phyloP scores from a whole-genome alignment of 2,888 invertebrate species.

The Sarcophaga caerulescens region DNA sequence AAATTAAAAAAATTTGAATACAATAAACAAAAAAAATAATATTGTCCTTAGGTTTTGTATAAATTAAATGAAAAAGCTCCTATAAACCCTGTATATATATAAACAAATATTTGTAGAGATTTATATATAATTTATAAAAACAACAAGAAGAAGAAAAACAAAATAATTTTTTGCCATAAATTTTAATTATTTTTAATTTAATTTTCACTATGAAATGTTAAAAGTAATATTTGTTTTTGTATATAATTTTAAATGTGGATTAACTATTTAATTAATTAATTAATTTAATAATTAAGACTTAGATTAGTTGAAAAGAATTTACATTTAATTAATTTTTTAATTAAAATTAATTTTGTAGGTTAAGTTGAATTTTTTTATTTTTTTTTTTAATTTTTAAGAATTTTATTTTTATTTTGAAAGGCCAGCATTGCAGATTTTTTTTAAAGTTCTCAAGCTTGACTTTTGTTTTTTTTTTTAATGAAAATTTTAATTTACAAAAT shows the following conservation, averaged over 20 bases:
- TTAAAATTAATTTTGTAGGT: background rate
- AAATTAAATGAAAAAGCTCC: background rate
- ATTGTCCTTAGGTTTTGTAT: constrained; percentile 17
- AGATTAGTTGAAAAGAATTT: constrained; percentile 1
- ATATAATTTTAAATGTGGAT: background rate
- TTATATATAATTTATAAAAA: constrained; percentile 21
- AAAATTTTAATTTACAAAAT: too few species aligned
- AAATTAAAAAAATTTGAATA: constrained; percentile 24
- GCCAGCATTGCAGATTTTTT: background rate
- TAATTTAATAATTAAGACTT: constrained; percentile 5
- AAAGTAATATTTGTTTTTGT: constrained; percentile 50
- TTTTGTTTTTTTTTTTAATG: too few species aligned
- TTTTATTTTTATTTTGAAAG: background rate
- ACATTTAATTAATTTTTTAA: constrained; percentile 23
- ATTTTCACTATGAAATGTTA: constrained; percentile 23
- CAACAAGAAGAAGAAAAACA: too few species aligned
- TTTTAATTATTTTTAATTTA: background rate
- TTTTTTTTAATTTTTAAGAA: background rate
- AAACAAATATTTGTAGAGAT: constrained; percentile 16
- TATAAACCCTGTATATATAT: constrained; percentile 8
- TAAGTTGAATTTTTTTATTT: background rate
- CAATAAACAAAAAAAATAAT: constrained; percentile 17
- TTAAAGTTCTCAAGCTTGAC: background rate
- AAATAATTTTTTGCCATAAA: constrained; percentile 45
- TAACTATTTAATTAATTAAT: constrained; percentile 10